A percentile compares a stretch with the other conserved stretches of the same genome.
Evolutionary conservation across 2,797 vertebrate genomes (phyloP).

Genomic region (Falco biarmicus): DNA sequence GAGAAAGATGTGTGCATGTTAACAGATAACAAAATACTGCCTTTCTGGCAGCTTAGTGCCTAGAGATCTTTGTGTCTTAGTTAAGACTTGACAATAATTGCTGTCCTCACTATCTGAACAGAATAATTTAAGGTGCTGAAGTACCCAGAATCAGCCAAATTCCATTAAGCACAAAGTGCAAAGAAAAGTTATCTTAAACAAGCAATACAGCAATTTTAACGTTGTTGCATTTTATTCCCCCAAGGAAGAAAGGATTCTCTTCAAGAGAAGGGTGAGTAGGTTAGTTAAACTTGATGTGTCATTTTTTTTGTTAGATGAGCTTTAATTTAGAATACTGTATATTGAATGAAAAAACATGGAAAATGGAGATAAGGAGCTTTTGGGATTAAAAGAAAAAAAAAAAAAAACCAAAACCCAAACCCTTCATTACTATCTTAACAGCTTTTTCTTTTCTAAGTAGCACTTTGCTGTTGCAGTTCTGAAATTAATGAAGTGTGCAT

Average conservation of each 20-base stretch:
- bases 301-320: neutral
- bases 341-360: conserved; percentile 18
- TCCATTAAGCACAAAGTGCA: neutral
- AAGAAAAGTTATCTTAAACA: neutral
- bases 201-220: neutral
- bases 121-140: neutral
- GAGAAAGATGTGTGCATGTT: neutral
- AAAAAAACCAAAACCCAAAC: neutral
- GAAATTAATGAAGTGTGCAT: conserved; percentile 37
- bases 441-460: conserved; percentile 28
- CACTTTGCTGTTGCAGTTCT: conserved; percentile 4
- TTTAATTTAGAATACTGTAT: conserved; percentile 1
- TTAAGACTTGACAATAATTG: neutral
- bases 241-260: neutral
- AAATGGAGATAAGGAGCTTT: conserved; percentile 50
- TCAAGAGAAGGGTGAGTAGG: neutral
- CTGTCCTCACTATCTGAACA: neutral
- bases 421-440: conserved; percentile 1
- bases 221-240: neutral
- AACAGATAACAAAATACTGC: conserved; percentile 4
- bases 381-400: conserved; percentile 37
- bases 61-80: neutral
- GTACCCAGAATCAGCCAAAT: neutral
- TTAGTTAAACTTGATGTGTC: neutral
- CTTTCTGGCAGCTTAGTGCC: neutral